Conservation (phyloP, 2,113 vertebrate genomes). For the Syngnathoides biaculeatus region DNA sequence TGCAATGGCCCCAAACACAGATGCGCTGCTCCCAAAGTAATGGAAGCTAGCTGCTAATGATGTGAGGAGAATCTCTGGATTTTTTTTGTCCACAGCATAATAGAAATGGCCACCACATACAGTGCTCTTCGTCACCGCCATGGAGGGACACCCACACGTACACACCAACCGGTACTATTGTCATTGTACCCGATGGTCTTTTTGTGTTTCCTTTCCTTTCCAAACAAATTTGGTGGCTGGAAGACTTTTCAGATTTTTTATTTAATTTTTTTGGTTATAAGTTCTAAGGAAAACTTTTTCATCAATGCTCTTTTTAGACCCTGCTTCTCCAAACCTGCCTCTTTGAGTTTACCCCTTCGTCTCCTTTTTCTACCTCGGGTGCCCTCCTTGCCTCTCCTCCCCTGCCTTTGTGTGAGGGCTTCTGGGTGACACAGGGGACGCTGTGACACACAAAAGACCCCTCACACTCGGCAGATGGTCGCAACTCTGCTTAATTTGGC, state of each 20-base stretch:
- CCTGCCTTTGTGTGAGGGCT: slow-evolving; percentile 26
- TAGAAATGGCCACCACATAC: slow-evolving; percentile 49
- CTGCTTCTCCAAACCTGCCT: slow-evolving; percentile 15
- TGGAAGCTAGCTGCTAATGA: slow-evolving; percentile 49
- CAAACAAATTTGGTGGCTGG: slow-evolving; percentile 15
- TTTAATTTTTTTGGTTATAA: slow-evolving; percentile 1
- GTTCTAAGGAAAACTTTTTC: slow-evolving; percentile 29
- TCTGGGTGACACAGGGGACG: slow-evolving; percentile 25
- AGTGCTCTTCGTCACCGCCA: slow-evolving; percentile 36
- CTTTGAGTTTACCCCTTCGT: not conserved
- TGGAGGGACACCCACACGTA: slow-evolving; percentile 28
- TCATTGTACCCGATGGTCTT: slow-evolving; percentile 15
- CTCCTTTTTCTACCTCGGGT: slow-evolving; percentile 4
- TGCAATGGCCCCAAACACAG: slow-evolving; percentile 64
- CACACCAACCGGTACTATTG: slow-evolving; percentile 34
- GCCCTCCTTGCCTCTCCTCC: slow-evolving; percentile 11
- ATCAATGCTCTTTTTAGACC: slow-evolving; percentile 25
- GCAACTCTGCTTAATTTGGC: slow-evolving; percentile 56
- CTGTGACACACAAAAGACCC: slow-evolving; percentile 44
- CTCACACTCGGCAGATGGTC: slow-evolving; percentile 62
- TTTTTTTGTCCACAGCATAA: slow-evolving; percentile 44
- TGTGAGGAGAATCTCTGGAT: slow-evolving; percentile 45
- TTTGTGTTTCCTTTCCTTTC: slow-evolving; percentile 23
- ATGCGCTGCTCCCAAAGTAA: slow-evolving; percentile 46
- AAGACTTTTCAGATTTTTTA: slow-evolving; percentile 18